Evolutionary conservation across 2,888 invertebrate species (phyloP).

Genomic region (Epinotia ramella): DNA sequence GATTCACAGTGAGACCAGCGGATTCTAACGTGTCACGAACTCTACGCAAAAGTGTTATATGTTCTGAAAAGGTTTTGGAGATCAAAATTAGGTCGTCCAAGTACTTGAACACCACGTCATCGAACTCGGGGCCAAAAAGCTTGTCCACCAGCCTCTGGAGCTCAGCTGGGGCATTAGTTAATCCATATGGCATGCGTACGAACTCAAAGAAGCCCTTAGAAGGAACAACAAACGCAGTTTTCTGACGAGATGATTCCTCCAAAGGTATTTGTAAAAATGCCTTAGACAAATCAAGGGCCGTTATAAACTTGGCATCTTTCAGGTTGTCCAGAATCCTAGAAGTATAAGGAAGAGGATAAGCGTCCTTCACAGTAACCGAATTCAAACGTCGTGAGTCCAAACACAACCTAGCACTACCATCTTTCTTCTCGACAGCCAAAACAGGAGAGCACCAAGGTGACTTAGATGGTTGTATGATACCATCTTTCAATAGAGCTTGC

Average conservation of each 20-base stretch:
- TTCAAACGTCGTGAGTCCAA: conserved; percentile 22
- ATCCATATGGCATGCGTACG: conserved; percentile 12
- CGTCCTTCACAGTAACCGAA: conserved; percentile 25
- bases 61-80: conserved; percentile 4
- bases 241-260: conserved; percentile 3
- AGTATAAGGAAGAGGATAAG: conserved; percentile 24
- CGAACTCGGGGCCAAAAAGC: conserved; percentile 30
- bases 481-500: not conserved
- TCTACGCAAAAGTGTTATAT: not conserved
- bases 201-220: conserved; percentile 13
- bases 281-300: conserved; percentile 22
- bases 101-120: conserved; percentile 32
- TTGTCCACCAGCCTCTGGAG: conserved; percentile 23
- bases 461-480: conserved; percentile 15
- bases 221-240: not conserved
- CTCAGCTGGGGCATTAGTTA: conserved; percentile 26
- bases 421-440: conserved; percentile 3
- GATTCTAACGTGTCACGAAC: conserved; percentile 22
- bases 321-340: conserved; percentile 22
- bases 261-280: conserved; percentile 17
- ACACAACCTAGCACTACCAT: conserved; percentile 14
- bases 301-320: conserved; percentile 3
- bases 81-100: conserved; percentile 44
- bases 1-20: conserved; percentile 45
- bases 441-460: conserved; percentile 21